Conservation (phyloP, 1,140 invertebrate species). For the Oryzaephilus surinamensis region DNA sequence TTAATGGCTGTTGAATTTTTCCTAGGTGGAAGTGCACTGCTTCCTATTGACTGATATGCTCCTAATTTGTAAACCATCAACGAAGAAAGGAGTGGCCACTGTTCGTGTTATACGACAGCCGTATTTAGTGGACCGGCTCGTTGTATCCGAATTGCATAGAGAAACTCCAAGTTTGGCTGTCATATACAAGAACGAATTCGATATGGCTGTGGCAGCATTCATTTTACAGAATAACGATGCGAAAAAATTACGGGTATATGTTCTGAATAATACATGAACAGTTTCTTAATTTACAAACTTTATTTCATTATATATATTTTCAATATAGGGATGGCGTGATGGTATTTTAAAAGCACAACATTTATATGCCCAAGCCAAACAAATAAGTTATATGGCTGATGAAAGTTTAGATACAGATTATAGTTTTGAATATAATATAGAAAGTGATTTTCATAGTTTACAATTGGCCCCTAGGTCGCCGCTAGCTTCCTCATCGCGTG, state of each 20-base stretch:
- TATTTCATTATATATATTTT: conserved; percentile 7
- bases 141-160: conserved; percentile 55
- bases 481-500: conserved; percentile 34
- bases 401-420: conserved; percentile 35
- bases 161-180: conserved; percentile 57
- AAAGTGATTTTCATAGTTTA: conserved; percentile 37
- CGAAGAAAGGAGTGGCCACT: conserved; percentile 49
- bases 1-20: too few relatives aligned
- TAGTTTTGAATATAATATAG: conserved; percentile 36
- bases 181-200: conserved; percentile 76
- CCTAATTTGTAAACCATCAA: conserved; percentile 74
- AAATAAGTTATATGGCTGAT: conserved; percentile 31
- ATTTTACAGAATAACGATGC: conserved; percentile 57
- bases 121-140: conserved; percentile 65
- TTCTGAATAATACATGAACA: background rate
- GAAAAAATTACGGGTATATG: conserved; percentile 48
- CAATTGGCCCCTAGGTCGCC: conserved; percentile 31
- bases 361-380: conserved; percentile 47
- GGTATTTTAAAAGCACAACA: conserved; percentile 54
- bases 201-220: conserved; percentile 63
- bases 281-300: too few relatives aligned
- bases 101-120: conserved; percentile 68
- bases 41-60: conserved; percentile 84
- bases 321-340: conserved; percentile 52
- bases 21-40: conserved; percentile 76